phyloP scores from a whole-genome alignment of 1,140 invertebrate genomes.

The Micrasema longulum region DNA sequence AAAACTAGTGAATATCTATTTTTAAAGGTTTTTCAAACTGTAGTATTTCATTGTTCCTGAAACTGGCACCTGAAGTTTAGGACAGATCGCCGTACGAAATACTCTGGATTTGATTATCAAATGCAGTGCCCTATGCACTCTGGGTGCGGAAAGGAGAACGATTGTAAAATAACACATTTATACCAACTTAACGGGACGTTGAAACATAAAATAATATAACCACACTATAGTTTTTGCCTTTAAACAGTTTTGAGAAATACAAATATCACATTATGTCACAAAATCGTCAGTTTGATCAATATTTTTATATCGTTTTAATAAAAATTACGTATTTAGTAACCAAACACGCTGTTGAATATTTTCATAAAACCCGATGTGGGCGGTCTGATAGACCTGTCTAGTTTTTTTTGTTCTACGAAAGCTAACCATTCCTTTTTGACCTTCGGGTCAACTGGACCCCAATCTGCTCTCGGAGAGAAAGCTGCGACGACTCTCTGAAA shows the following conservation, averaged over 20 bases:
- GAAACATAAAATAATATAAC: background rate
- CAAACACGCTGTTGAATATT: constrained; percentile 40
- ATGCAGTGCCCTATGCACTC: too few relatives aligned
- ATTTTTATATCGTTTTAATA: background rate
- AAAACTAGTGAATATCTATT: too few relatives aligned
- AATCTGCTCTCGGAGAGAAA: constrained; percentile 35
- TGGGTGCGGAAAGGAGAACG: constrained; percentile 84
- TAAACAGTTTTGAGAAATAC: background rate
- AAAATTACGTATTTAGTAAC: constrained; percentile 49
- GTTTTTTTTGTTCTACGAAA: constrained; percentile 41
- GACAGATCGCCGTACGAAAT: too few relatives aligned
- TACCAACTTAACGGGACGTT: background rate
- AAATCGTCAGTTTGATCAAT: background rate
- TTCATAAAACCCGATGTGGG: constrained; percentile 16
- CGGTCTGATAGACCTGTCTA: constrained; percentile 5
- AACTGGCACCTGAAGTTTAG: too few relatives aligned
- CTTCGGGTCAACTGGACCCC: constrained; percentile 42
- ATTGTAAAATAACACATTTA: constrained; percentile 61
- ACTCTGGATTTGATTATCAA: too few relatives aligned
- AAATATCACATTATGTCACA: background rate
- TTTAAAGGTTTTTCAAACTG: too few relatives aligned
- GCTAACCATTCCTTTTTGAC: constrained; percentile 48
- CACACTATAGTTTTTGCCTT: background rate
- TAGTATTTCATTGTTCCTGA: too few relatives aligned
- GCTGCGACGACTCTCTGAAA: constrained; percentile 44